Base-by-base conservation (phyloP, 2,888 invertebrate genomes). In the Trachelus stipa region DNA sequence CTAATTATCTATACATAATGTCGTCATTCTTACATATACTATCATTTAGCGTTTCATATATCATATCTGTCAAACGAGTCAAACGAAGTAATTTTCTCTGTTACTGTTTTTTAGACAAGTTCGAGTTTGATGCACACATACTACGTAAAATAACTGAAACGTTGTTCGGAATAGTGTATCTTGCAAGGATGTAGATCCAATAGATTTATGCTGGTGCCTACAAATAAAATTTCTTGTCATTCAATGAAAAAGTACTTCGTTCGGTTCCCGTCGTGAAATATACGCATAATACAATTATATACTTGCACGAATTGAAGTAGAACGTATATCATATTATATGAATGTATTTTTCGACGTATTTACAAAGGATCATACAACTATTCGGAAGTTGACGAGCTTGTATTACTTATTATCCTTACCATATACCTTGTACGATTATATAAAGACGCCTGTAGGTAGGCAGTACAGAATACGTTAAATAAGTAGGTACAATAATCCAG, bases 271-370 rank as follows among this genome's bases (percentile, higher is more conserved):
- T 71, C 23, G 56, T 56, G 2, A 56, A 56, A 23, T 56, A 23
- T 56, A 56, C 56, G 34, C 33, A 71, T 71, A 71, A 71, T 71
- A 71, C 3, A 71, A 12, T 71, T 71, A 71, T 71, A 71, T 23
- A 34, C 33, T 31, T 31, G 71, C 71, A 34, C 33, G 71, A 71
- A 71, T 56, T 34, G 71, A 71, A 71, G 4, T 33, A 31, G 34
- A 31, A 31, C 3, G 71, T 71, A 31, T 71, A 31, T 31, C 71
- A 71, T 71, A 33, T 71, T 30, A 71, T 33, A 33, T 33, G 69
- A 15, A 69, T 30, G 71, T 71, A 71, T 71, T 71, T 71, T 71
- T 71, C 71, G 71, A 71, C 33, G 71, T 71, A 15, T 71, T 71
- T 71, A 56, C 23, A 56, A 56, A 56, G 56, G 56, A 9, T 56